Conservation (phyloP, 2,888 invertebrate species). For the Priocnemis perturbator region DNA sequence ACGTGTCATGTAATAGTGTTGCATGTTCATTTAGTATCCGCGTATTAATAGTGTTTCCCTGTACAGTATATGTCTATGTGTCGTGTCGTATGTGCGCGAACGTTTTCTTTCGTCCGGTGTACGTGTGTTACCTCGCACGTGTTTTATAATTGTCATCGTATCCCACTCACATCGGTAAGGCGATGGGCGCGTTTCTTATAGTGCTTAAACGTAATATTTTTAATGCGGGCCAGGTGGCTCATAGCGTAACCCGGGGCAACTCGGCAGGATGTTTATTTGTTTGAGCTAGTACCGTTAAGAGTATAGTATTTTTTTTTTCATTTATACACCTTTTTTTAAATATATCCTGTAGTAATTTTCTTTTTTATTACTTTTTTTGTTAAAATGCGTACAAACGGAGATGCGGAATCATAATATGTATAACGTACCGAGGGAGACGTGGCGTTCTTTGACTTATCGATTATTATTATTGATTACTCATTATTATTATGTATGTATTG, state of each 20-base stretch:
- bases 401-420: slow-evolving; percentile 66
- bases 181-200: slow-evolving; percentile 49
- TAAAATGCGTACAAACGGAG: slow-evolving; percentile 70
- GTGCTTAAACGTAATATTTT: slow-evolving; percentile 55
- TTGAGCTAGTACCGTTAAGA: slow-evolving; percentile 70
- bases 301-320: slow-evolving; percentile 49
- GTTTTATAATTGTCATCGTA: slow-evolving; percentile 42
- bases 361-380: slow-evolving; percentile 45
- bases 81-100: background rate
- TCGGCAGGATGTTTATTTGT: slow-evolving; percentile 67
- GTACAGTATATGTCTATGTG: background rate
- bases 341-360: slow-evolving; percentile 55
- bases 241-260: slow-evolving; percentile 68
- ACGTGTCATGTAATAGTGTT: slow-evolving; percentile 2
- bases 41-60: slow-evolving; percentile 12
- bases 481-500: slow-evolving; percentile 34
- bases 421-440: slow-evolving; percentile 57
- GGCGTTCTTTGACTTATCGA: slow-evolving; percentile 44
- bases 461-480: slow-evolving; percentile 28
- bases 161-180: slow-evolving; percentile 50
- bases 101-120: background rate
- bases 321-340: slow-evolving; percentile 43
- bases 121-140: slow-evolving; percentile 1
- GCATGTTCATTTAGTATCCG: slow-evolving; percentile 21
- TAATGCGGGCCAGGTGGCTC: slow-evolving; percentile 64